Percentiles rank a stretch among this genome's conserved stretches.
Conservation (phyloP, 2,888 invertebrate genomes). For the Hartigia nigra region DNA sequence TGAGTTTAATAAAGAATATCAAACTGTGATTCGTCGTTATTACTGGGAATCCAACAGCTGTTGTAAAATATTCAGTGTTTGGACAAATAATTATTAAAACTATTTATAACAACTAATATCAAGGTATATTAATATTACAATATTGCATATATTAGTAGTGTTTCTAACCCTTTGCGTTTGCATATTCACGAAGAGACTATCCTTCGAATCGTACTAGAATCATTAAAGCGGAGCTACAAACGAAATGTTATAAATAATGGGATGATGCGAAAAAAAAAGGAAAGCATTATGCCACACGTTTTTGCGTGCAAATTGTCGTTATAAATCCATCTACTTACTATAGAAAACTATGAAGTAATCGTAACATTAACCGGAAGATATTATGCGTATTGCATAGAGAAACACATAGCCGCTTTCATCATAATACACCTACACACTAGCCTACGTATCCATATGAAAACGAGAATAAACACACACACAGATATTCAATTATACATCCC, state of each 20-base stretch:
- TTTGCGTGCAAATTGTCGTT: slow-evolving; percentile 52
- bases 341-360: slow-evolving; percentile 56
- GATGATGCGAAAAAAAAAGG: slow-evolving; percentile 29
- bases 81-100: slow-evolving; percentile 60
- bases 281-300: slow-evolving; percentile 38
- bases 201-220: slow-evolving; percentile 27
- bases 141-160: slow-evolving; percentile 52
- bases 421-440: slow-evolving; percentile 32
- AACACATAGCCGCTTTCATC: slow-evolving; percentile 58
- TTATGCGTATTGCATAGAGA: slow-evolving; percentile 53
- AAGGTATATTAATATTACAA: slow-evolving; percentile 52
- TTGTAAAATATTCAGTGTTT: slow-evolving; percentile 64
- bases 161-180: slow-evolving; percentile 57
- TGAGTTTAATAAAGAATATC: no score
- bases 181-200: slow-evolving; percentile 40
- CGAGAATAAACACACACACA: neutral
- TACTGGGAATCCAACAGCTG: no score
- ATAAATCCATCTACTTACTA: slow-evolving; percentile 54
- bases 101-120: slow-evolving; percentile 56
- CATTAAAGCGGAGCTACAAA: neutral
- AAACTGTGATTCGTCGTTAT: no score
- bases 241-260: slow-evolving; percentile 2
- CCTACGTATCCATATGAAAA: slow-evolving; percentile 17
- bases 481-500: neutral
- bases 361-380: slow-evolving; percentile 57